Evolutionary conservation across 2,113 vertebrate species (phyloP), one percentile per base, ranked within the genome.

Genomic region (Mustelus asterias): DNA sequence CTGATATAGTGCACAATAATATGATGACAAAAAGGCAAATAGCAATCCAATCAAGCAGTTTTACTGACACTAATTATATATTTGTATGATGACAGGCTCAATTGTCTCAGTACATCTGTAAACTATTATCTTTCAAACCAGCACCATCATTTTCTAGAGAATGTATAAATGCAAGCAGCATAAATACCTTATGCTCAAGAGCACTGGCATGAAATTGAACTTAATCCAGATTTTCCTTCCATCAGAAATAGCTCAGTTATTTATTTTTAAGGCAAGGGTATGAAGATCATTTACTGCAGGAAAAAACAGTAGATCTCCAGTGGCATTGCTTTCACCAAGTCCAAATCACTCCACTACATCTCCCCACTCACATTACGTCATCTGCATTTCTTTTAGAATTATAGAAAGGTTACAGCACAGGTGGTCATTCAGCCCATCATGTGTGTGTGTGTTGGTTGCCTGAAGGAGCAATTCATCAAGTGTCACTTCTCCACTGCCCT

Each of bases 41-140:
- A 67, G 93, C 48, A 48, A 48, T 44, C 41, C 10, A 22, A 72
- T 95, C 69, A 72, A 89, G n/a, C 37, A 29, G 93, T 72, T 72
- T 65, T 48, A 37, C 44, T 95, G n/a, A 95, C 26, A 10, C 67
- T 72, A 37, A 95, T 95, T 72, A 72, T 94, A 94, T 44, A 10
- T 11, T 70, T 94, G 93, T 70, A 41, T 24, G 65, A 94, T 72
- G 67, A 70, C 24, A 41, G 67, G 93, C 24, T 41, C 65, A 94
- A n/a, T 63, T 92, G 58, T 33, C 33, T 63, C 33, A 65, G 89
- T 89, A 54, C 60, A 90, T 63, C 54, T 90, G 65, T 37, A 70
- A 94, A 22, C 65, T 69, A 94, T 94, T 94, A 70, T 94, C 93
- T 94, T 94, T 70, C 93, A 94, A 94, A 92, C 41, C 67, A 48